Conservation (phyloP, 1,140 invertebrate genomes). For the Saccostrea glomerata region DNA sequence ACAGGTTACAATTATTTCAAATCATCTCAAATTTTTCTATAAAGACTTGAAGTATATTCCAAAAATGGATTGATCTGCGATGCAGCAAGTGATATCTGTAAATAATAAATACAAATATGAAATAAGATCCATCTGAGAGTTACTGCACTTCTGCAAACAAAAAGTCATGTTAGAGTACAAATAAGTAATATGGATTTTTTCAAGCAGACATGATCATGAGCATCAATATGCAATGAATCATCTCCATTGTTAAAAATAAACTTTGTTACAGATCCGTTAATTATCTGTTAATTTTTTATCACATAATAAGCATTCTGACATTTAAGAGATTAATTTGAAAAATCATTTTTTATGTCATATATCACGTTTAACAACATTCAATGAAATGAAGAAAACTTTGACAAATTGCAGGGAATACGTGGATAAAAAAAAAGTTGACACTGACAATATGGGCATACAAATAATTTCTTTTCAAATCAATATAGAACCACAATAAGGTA, state of each 20-base stretch:
- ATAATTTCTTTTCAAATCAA: slow-evolving; percentile 10
- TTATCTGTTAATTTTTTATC: background rate
- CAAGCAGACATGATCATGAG: background rate
- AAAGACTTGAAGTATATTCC: background rate
- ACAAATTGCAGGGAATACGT: background rate
- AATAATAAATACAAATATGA: background rate
- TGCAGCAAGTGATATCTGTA: background rate
- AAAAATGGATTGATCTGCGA: background rate
- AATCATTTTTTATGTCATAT: background rate
- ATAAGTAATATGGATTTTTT: background rate
- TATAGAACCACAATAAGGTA: slow-evolving; percentile 4
- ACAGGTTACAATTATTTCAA: slow-evolving; percentile 20
- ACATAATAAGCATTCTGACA: no score
- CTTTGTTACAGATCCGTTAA: background rate
- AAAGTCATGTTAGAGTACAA: background rate
- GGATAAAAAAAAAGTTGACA: background rate
- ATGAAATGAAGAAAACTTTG: slow-evolving; percentile 15
- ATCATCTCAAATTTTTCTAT: background rate
- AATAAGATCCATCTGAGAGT: background rate
- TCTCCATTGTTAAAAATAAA: background rate
- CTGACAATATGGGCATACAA: background rate
- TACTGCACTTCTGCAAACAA: background rate
- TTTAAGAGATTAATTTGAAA: background rate
- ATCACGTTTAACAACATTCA: slow-evolving; percentile 2
- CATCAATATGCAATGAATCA: background rate